Base-by-base conservation (phyloP, 2,113 vertebrate genomes). In the Baryphthengus martii region DNA sequence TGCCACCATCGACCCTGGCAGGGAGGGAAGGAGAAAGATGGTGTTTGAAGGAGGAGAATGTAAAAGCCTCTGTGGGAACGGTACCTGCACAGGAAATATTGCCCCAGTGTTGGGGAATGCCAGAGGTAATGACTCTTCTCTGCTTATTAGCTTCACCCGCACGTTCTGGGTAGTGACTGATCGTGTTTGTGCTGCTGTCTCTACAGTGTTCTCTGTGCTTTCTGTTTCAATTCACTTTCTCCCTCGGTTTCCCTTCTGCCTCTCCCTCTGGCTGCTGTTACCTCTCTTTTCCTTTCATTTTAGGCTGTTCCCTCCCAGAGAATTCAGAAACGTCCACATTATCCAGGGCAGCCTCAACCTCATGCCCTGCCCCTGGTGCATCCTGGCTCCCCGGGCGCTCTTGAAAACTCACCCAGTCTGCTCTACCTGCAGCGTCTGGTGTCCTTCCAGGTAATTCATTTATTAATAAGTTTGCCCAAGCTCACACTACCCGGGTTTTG, bases 401-500 rank as follows among this genome's bases (percentile, higher is more conserved):
- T 31, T 4, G 2, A 14, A 17, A 50, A 7, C 62, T 16, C 63
- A 1, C 28, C 55, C 3, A 1, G 6, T 17, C 19, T 12, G 12
- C 56, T 17, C 33, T 13, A 9, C 77, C 72, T 9, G 5, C 55
- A 9, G 3, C 2, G 2, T 8, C 56, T 11, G 8, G 17, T 62
- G 2, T 5, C 29, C 62, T 49, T 11, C 35, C 62, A 14, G 35
- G 31, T 19, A 31, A 20, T n/a, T 20, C 15, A 4, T 23, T 19
- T 10, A 7, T 16, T 16, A 11, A 10, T 4, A 9, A 12, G 8
- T 26, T 24, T 16, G 17, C 59, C n/a, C 44, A 45, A 50, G 58
- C 39, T 79, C 17, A 2, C 7, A 2, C 26, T 7, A 18, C 21
- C 47, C 0, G 5, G 26, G 25, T 28, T 10, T 23, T 0, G 6